Evolutionary conservation across 2,888 invertebrate genomes (phyloP), one percentile per base, ranked within the genome.

Genomic region (Lasioglossum villosulum): DNA sequence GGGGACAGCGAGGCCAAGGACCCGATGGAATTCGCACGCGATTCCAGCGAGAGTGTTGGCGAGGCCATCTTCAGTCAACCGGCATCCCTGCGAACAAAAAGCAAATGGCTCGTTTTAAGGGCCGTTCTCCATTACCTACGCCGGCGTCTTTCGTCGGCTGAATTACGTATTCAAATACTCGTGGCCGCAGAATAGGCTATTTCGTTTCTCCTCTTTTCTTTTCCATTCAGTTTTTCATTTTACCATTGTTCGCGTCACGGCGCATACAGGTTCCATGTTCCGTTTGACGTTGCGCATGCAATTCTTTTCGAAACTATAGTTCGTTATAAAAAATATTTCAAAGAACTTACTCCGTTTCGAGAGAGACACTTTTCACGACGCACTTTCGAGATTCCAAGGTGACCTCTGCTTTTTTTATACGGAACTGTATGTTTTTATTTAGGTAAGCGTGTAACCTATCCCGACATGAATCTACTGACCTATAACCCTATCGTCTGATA

Each of bases 21-120:
- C 96, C 98, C 98, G 96, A 98, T 97, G 95, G 98, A 98, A 96
- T 98, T 98, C 96, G 98, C 98, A 97, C 97, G 97, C 96, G 98
- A 98, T 96, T 98, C 98, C 96, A 98, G 96, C 96, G 98, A 98
- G 96, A 98, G 98, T 96, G 98, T 98, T 94, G 97, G 97, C 96
- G 98, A 98, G 97, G 98, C 98, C 98, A 98, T 98, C 97, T 97
- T 98, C 97, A 97, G 96, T 97, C 97, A 97, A 97, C 97, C 97
- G 96, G 97, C 97, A 97, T 97, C 97, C 97, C 97, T 97, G 96
- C 59, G 96, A 94, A 93, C 95, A 93, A 93, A 84, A 90, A 76
- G 86, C 80, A 27, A 86, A 39, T 19, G 6, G 2, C 52, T 75
- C 39, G 2, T 12, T 52, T 78, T 72, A 76, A 23, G 14, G n/a